Evolutionary conservation across 2,797 vertebrate species (phyloP).

Genomic region (Anabas testudineus): DNA sequence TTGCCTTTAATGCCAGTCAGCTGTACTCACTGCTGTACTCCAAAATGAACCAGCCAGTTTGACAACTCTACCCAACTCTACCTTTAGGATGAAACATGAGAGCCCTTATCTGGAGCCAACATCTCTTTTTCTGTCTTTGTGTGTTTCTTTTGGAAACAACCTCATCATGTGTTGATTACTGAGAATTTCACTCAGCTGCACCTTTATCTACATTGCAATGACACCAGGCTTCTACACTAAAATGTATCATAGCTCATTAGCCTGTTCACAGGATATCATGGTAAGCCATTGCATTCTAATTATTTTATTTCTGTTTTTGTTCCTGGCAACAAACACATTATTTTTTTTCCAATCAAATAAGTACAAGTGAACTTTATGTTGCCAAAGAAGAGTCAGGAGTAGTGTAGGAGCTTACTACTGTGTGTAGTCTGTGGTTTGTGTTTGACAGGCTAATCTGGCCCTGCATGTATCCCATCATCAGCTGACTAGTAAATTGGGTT

Average conservation of each 20-base stretch:
- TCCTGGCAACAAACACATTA: not conserved
- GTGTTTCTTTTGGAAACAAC: slow-evolving; percentile 4
- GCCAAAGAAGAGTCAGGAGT: slow-evolving; percentile 3
- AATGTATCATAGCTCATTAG: not conserved
- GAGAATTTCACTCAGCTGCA: slow-evolving; percentile 2
- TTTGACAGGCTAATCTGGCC: slow-evolving; percentile 70
- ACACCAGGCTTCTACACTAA: not conserved
- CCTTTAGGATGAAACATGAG: not conserved
- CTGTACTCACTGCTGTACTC: not conserved
- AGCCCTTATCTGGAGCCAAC: not conserved
- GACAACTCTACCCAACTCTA: not conserved
- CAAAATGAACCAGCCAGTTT: not conserved
- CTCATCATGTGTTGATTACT: not conserved
- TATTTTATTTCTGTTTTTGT: not conserved
- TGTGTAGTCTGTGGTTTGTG: slow-evolving; percentile 29
- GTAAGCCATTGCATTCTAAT: slow-evolving; percentile 2
- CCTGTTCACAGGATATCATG: not conserved
- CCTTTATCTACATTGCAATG: not conserved
- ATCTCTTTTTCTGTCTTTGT: not conserved
- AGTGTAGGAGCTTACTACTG: slow-evolving; percentile 11
- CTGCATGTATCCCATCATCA: slow-evolving; percentile 74
- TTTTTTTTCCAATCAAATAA: not conserved
- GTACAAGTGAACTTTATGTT: not conserved
- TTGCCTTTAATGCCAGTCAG: not conserved
- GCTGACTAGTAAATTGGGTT: slow-evolving; percentile 78